A percentile compares a stretch with the other conserved stretches of the same genome.
These are phyloP conservation scores for Amblyjoppa fuscipennis DNA, from an alignment of 2,888 invertebrate genomes.

Conservation along the genomic window DNA sequence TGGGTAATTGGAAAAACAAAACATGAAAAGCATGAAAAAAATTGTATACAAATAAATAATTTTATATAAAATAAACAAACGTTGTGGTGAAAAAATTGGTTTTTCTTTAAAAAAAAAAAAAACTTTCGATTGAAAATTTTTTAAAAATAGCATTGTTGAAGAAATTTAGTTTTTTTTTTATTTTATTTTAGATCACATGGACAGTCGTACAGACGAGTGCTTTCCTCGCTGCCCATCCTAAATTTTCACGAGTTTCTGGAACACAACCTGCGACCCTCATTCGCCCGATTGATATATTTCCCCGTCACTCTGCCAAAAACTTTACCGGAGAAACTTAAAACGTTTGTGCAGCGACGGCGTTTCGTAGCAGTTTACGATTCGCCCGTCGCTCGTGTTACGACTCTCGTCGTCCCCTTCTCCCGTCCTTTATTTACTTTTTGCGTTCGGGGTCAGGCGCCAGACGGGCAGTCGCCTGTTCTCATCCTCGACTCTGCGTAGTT, in stretches of 20 bases:
- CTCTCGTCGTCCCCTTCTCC: slow-evolving; percentile 11
- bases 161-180: neutral
- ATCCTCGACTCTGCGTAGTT: neutral
- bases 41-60: too few relatives aligned
- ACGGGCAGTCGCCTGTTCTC: slow-evolving; percentile 36
- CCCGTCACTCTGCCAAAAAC: neutral
- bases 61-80: too few relatives aligned
- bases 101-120: neutral
- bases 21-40: neutral
- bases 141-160: too few relatives aligned
- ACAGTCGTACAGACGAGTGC: too few relatives aligned
- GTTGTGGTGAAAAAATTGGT: neutral
- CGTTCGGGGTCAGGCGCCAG: slow-evolving; percentile 49
- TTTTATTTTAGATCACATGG: too few relatives aligned
- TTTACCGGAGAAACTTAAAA: neutral
- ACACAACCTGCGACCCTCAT: too few relatives aligned
- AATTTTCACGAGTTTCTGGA: neutral
- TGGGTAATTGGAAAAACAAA: neutral
- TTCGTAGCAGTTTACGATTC: slow-evolving; percentile 7
- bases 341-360: neutral
- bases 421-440: slow-evolving; percentile 43
- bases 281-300: too few relatives aligned
- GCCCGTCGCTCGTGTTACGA: slow-evolving; percentile 9
- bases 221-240: neutral
- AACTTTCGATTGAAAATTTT: neutral